Evolutionary conservation across 2,797 vertebrate genomes (phyloP), one percentile per base, ranked within the genome.

Genomic region (Ibycter americanus): DNA sequence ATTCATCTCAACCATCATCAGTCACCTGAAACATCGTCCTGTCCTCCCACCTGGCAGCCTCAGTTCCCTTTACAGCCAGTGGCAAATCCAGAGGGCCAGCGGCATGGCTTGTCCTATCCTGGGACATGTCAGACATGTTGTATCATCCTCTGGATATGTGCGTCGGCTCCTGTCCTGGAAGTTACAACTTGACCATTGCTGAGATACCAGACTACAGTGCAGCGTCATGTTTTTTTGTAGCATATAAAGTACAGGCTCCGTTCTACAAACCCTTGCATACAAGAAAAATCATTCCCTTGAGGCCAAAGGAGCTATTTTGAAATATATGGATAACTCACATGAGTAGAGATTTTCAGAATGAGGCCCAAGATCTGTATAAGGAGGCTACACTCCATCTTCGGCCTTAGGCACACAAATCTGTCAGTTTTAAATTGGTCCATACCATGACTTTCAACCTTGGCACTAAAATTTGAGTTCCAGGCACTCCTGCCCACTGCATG

Each of bases 401-500:
- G 36, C 89, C 36, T 85, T 76, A 87, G 62, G 55, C 72, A 90
- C 65, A 86, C 71, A 96, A 59, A 96, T 92, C 71, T 86, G 58
- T 77, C 77, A 49, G 72, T 83, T 95, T 96, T 86, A 95, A 92
- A 89, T 95, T 26, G 2, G 20, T 22, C 34, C 11, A 3, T 90
- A 91, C 34, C 19, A 58, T 83, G 84, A 96, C 95, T 95, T 96
- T 90, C 90, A 97, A 96, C 93, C 84, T 96, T 83, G 46, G 74
- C 91, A 91, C 51, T 88, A 86, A 95, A 92, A 87, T 66, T 34
- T 71, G 72, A 76, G 77, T 94, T 97, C 85, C 93, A 91, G 87
- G 32, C 82, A 76, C 95, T 92, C 74, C 61, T 96, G 82, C 32
- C 89, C 58, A 55, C n/a, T 68, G 17, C 66, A 91, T 92, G 76